These are phyloP conservation scores for Sebastes reedi DNA, from an alignment of 2,797 vertebrate species.

Conservation along the genomic window DNA sequence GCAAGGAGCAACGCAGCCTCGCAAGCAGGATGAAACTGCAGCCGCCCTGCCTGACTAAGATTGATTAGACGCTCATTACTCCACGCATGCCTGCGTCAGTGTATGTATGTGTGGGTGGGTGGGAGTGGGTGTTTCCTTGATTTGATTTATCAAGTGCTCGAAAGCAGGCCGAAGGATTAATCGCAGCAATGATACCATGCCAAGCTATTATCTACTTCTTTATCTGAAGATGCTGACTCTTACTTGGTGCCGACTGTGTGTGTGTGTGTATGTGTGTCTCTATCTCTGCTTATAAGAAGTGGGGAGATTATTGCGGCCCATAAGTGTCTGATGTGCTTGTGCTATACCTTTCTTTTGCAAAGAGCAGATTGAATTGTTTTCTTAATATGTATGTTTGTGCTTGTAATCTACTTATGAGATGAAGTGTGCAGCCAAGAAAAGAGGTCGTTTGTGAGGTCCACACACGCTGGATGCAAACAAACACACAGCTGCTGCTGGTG, in stretches of 20 bases:
- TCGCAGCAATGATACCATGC: conserved; percentile 57
- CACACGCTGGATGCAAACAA: conserved; percentile 1
- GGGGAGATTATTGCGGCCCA: neutral
- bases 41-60: conserved; percentile 44
- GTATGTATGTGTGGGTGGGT: conserved; percentile 9
- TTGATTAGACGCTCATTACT: conserved; percentile 73
- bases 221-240: conserved; percentile 57
- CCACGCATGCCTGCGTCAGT: conserved; percentile 12
- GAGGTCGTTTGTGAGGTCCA: neutral
- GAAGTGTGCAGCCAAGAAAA: conserved; percentile 2
- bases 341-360: neutral
- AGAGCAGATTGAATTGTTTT: conserved; percentile 8
- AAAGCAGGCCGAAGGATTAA: conserved; percentile 67
- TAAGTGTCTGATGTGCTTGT: neutral
- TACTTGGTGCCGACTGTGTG: neutral
- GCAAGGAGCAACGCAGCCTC: conserved; percentile 46
- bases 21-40: conserved; percentile 60
- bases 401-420: conserved; percentile 20
- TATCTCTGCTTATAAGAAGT: neutral
- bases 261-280: neutral
- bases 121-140: conserved; percentile 64
- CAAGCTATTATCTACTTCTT: conserved; percentile 62
- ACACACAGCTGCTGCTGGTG: neutral
- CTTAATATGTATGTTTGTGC: neutral
- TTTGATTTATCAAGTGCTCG: conserved; percentile 76